A percentile compares a stretch with the other conserved stretches of the same genome.
Conservation (phyloP, 1,140 invertebrate species). For the Cyphomyrmex costatus region DNA sequence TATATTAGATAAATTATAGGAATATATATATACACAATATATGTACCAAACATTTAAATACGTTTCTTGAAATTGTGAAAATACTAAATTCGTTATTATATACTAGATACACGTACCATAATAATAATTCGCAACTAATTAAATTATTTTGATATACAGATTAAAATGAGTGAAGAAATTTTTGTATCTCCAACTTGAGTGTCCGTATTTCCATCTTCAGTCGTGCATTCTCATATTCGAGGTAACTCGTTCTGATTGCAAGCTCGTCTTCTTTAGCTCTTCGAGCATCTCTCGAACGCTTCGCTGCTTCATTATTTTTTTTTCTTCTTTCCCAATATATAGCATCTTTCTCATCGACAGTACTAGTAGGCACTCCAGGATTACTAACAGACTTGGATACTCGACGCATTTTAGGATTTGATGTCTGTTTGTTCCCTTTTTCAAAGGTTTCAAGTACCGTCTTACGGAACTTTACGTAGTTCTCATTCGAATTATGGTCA, state of each 20-base stretch:
- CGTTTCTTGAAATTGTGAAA: no score
- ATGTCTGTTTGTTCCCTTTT: slow-evolving; percentile 86
- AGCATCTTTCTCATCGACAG: slow-evolving; percentile 90
- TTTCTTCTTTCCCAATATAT: slow-evolving; percentile 95
- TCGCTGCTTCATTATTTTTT: slow-evolving; percentile 98
- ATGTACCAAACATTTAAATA: neutral
- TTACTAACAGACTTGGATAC: slow-evolving; percentile 71
- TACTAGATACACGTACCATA: neutral
- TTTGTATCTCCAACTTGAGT: neutral
- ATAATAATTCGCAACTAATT: neutral
- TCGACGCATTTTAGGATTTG: slow-evolving; percentile 90
- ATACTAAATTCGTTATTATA: no score
- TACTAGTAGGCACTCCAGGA: slow-evolving; percentile 79
- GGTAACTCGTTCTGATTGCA: slow-evolving; percentile 94
- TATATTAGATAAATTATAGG: neutral
- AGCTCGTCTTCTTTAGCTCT: slow-evolving; percentile 97
- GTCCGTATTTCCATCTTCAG: neutral
- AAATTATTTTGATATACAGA: neutral
- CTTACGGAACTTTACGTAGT: slow-evolving; percentile 90
- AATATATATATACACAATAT: neutral
- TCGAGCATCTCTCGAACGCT: slow-evolving; percentile 96
- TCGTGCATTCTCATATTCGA: slow-evolving; percentile 92
- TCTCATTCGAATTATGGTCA: slow-evolving; percentile 87
- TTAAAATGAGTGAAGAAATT: no score
- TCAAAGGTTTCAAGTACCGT: slow-evolving; percentile 90